Evolutionary conservation across 2,113 vertebrate species (phyloP).

Genomic region (Pogonocichla stellata): DNA sequence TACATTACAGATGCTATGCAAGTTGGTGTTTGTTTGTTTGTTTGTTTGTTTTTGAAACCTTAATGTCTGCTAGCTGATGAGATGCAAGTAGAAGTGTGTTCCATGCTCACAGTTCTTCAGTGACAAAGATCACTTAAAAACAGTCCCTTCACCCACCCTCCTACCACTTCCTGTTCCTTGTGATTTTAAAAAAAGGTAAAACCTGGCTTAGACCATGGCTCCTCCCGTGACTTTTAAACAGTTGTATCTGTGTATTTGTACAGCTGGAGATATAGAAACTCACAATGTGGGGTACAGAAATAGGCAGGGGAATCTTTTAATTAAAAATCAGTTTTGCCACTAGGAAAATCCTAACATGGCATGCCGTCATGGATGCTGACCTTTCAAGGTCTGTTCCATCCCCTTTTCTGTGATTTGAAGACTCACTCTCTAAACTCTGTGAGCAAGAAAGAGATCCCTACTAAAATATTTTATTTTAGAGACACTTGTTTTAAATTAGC

Average conservation of each 20-base stretch:
- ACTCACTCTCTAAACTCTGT: background rate
- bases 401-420: background rate
- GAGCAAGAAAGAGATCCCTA: background rate
- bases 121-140: background rate
- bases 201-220: background rate
- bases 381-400: background rate
- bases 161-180: background rate
- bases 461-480: background rate
- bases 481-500: background rate
- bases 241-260: background rate
- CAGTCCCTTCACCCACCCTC: rapidly evolving
- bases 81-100: background rate
- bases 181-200: background rate
- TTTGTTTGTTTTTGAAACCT: background rate
- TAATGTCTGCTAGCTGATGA: background rate
- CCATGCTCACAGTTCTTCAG: background rate
- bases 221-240: background rate
- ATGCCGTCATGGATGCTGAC: background rate
- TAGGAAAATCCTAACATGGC: background rate
- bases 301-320: background rate
- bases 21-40: background rate
- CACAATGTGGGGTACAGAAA: background rate
- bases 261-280: background rate
- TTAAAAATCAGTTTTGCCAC: background rate
- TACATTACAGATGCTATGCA: rapidly evolving